Evolutionary conservation across 2,888 invertebrate species (phyloP), one percentile per base, ranked within the genome.

Genomic region (Deroplatys truncata): DNA sequence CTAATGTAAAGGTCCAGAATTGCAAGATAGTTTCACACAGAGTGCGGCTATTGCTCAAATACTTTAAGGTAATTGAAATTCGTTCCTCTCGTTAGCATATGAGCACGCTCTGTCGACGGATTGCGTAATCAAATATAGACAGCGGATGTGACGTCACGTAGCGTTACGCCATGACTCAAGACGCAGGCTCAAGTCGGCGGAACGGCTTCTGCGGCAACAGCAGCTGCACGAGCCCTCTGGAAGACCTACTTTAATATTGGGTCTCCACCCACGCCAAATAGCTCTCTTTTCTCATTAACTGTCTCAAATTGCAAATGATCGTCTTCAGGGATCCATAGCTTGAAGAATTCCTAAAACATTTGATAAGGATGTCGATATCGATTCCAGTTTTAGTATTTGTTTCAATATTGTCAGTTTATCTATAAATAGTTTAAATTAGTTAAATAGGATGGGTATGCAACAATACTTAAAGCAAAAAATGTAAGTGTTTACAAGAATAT

Each of bases 21-120:
- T 43, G 43, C 43, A 13, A 43, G 10, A 43, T 43, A 43, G 13
- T 43, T 43, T 43, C 43, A 43, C 43, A 43, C 43, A 20, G 20
- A 72, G 25, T 25, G 16, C 56, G 20, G 56, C 35, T 82, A 87
- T 87, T 87, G 87, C 87, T 87, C 82, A 87, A 87, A 87, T 25
- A n/a, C 35, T n/a, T 25, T 10, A 82, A 83, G 82, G 87, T 87
- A 87, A 87, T 87, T 87, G 87, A 87, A 87, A 87, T 87, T 87
- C 87, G 87, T 87, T 86, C 86, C 86, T 86, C 86, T 86, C 56
- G 56, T 72, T 86, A 86, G 86, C 86, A 86, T 87, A 87, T 82
- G 87, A 82, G 82, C 87, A 87, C 82, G 83, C 82, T 87, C 87
- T 87, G 87, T 31, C 87, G 86, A 82, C 82, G 72, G 82, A 86